Evolutionary conservation across 1,140 invertebrate genomes (phyloP).

Genomic region (Harlomillsia oculata): DNA sequence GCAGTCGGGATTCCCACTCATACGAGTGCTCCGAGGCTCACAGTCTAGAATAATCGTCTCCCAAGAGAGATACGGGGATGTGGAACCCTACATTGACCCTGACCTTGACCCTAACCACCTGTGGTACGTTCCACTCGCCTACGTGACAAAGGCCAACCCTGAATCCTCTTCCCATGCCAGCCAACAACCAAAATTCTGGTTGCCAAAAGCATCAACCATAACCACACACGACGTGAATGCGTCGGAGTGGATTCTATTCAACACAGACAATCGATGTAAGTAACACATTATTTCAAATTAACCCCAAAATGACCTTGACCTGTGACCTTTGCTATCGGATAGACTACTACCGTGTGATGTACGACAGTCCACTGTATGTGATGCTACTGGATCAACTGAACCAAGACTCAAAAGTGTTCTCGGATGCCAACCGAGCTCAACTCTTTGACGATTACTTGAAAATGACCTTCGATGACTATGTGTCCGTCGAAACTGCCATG

Average conservation of each 20-base stretch:
- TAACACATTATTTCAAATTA: neutral
- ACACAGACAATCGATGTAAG: neutral
- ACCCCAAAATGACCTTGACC: neutral
- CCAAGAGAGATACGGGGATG: neutral
- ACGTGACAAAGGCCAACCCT: neutral
- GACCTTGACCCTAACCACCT: neutral
- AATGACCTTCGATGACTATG: neutral
- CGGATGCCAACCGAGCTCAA: neutral
- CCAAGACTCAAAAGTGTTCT: neutral
- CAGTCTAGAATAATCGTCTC: neutral
- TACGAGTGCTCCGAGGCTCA: slow-evolving; percentile 48
- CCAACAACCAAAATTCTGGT: neutral
- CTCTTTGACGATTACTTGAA: slow-evolving; percentile 1
- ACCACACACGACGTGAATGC: neutral
- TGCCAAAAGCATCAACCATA: neutral
- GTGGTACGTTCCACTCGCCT: neutral
- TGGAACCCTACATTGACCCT: neutral
- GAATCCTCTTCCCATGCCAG: neutral
- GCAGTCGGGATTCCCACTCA: slow-evolving; percentile 70
- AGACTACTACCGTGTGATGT: slow-evolving; percentile 1
- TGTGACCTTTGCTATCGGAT: no score
- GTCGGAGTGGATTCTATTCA: neutral
- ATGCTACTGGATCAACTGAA: neutral
- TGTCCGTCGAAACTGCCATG: neutral
- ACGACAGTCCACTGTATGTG: neutral